These are phyloP conservation scores for Cariama cristata DNA, from an alignment of 2,113 vertebrate species.

Conservation along the genomic window DNA sequence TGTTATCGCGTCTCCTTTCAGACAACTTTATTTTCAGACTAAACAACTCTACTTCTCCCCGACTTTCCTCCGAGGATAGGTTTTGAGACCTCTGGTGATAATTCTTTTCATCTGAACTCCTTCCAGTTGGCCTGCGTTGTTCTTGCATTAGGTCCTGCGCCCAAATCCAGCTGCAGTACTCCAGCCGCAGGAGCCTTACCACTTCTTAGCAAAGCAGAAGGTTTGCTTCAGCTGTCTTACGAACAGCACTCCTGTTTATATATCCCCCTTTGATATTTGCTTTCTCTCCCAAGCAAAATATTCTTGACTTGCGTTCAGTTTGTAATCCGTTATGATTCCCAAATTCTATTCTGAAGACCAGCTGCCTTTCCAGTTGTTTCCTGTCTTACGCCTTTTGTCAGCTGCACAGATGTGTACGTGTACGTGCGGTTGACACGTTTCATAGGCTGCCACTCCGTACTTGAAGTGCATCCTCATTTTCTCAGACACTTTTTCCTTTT, in stretches of 20 bases:
- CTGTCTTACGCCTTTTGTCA: not conserved
- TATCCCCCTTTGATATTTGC: not conserved
- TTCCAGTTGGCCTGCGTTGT: not conserved
- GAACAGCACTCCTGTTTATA: not conserved
- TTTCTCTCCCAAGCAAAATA: not conserved
- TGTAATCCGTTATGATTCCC: not conserved
- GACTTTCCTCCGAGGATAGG: not conserved
- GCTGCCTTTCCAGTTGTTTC: not conserved
- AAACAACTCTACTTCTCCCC: slow-evolving; percentile 11
- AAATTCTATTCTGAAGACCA: not conserved
- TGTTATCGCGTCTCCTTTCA: not conserved
- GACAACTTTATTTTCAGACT: slow-evolving; percentile 55
- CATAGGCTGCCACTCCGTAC: not conserved
- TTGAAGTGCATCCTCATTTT: not conserved
- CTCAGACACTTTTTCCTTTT: not conserved
- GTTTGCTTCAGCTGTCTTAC: not conserved
- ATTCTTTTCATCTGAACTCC: slow-evolving; percentile 42
- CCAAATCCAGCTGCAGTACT: not conserved
- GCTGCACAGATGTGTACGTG: not conserved
- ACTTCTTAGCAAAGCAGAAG: not conserved
- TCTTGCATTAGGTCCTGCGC: not conserved
- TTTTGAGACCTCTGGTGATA: slow-evolving; percentile 28
- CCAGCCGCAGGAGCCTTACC: not conserved
- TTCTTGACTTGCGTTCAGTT: not conserved
- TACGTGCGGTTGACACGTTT: not conserved